A percentile compares a stretch with the other conserved stretches of the same genome.
These are phyloP conservation scores for Babyrousa celebensis DNA, from an alignment of 2,797 vertebrate genomes.

Conservation along the genomic window DNA sequence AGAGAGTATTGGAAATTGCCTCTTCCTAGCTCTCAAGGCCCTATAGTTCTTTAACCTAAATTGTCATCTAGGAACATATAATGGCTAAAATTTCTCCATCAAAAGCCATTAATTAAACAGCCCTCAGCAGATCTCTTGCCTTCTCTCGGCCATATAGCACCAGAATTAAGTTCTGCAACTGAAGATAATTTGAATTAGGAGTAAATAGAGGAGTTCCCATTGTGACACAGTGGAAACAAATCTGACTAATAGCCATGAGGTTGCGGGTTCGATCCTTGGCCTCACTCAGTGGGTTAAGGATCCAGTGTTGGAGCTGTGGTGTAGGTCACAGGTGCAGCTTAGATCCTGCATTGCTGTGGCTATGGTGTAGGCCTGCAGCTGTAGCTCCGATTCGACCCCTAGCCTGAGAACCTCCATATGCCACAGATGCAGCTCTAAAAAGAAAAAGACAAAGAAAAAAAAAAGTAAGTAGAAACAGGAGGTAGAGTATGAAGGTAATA, in stretches of 20 bases:
- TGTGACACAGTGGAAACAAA: too few relatives aligned
- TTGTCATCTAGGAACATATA: background rate
- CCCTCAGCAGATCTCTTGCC: background rate
- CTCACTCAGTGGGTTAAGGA: too few relatives aligned
- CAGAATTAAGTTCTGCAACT: background rate
- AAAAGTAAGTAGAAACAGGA: background rate
- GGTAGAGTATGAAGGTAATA: background rate
- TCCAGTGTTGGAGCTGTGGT: too few relatives aligned
- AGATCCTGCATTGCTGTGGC: too few relatives aligned
- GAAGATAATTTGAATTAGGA: slow-evolving; percentile 12
- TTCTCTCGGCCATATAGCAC: background rate
- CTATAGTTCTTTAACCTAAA: background rate
- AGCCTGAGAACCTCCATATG: too few relatives aligned
- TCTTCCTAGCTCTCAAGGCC: background rate
- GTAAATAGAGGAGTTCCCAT: background rate
- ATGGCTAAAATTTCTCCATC: background rate
- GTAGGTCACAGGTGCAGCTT: too few relatives aligned
- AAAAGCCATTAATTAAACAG: background rate
- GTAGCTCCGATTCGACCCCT: too few relatives aligned
- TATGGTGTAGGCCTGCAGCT: too few relatives aligned
- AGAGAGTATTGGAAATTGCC: background rate
- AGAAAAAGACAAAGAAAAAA: background rate
- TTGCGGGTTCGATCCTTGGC: too few relatives aligned
- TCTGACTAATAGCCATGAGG: too few relatives aligned
- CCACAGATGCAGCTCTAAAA: too few relatives aligned